Evolutionary conservation across 2,113 vertebrate species (phyloP), one percentile per base, ranked within the genome.

Genomic region (Sprattus sprattus): DNA sequence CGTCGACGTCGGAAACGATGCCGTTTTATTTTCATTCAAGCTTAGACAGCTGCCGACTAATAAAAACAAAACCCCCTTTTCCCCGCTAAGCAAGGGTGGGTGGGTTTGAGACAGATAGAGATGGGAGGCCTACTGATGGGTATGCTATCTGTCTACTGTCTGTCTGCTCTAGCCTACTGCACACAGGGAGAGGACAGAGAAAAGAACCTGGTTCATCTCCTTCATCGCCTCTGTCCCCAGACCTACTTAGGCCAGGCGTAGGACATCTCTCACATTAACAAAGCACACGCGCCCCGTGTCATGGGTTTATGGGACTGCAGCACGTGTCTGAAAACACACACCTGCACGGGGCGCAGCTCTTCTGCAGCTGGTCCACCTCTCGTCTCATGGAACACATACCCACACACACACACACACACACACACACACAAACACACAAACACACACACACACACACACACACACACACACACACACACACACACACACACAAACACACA

Each of bases 321-420:
- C 80, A 54, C 54, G 54, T 0, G 75, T 71, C 45, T 49, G n/a
- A n/a, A 78, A 85, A 83, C 25, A 87, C 84, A 87, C 88, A 88
- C 85, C 85, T 85, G 85, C 87, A 85, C 71, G 39, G 45, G 2
- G 7, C 60, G 32, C 25, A 49, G 57, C 57, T 46, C 49, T 78
- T 84, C 82, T 85, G 64, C 88, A 84, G 46, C 86, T 89, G 86
- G 60, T 83, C 45, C 45, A 28, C n/a, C n/a, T 71, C 39, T 39
- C 39, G 39, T 2, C 39, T 2, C 39, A 1, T 39, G 1, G 39
- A 25, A 71, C 45, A 83, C 45, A 45, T 20, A 52, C 52, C 81
- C 81, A 82, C 54, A 71, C 64, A 71, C 64, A 71, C 64, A 71
- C 46, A 54, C 81, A 88, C 7, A 52, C 84, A 81, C 45, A 71